Evolutionary conservation across 2,888 invertebrate genomes (phyloP), one percentile per base, ranked within the genome.

Genomic region (Chloroclysta siterata): DNA sequence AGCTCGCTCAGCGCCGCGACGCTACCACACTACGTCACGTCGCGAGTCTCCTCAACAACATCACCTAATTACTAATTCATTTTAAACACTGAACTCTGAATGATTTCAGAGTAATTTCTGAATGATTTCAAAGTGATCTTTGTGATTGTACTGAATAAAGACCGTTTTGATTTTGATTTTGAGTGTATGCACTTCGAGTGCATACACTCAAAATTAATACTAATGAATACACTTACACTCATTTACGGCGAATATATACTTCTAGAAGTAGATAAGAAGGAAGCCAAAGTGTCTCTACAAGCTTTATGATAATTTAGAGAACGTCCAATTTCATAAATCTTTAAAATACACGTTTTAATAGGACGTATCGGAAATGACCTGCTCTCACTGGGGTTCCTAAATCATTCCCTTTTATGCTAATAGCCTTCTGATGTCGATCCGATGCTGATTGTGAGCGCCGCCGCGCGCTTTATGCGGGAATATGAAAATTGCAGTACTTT

Each of bases 301-400:
- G 47, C 28, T 46, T 48, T 22, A 36, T 41, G 11, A 47, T 46
- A 55, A 55, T 59, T 47, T 36, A 46, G 58, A 46, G 39, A 44
- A 41, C 48, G 53, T 60, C n/a, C 36, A 59, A 36, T 39, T 52
- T 48, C 28, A 60, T 65, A 60, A 65, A 57, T 53, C 56, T 44
- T 56, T 65, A 60, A 60, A 56, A 53, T 65, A 48, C 41, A 55
- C 56, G 53, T 53, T 39, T 53, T 39, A 60, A 60, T 55, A 36
- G 56, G 64, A 56, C 60, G 39, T 57, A 60, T 65, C 60, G 64
- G 64, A 65, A 65, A 65, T 65, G 44, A 60, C 48, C 56, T 53
- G 51, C 47, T 53, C 59, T 33, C 53, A 28, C 36, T 28, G 56
- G 39, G 17, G 59, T n/a, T 48, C 28, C 53, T 65, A 57, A 60